Conservation (phyloP, 2,888 invertebrate species). For the Diarsia mendica region DNA sequence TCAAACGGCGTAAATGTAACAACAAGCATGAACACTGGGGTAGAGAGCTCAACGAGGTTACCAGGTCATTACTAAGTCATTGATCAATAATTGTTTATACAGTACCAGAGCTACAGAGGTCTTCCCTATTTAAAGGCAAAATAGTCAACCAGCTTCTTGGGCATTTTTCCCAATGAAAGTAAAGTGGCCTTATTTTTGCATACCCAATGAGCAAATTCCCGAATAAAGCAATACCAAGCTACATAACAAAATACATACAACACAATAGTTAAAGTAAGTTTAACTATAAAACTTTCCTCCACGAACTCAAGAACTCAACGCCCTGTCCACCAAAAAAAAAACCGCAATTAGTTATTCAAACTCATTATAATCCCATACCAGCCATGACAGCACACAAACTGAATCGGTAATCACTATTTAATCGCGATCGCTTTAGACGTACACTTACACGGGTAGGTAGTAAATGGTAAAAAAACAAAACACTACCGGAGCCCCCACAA, state of each 20-base stretch:
- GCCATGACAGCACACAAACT: constrained; percentile 58
- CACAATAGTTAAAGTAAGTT: neutral
- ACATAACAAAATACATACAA: neutral
- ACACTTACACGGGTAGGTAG: constrained; percentile 46
- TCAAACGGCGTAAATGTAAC: neutral
- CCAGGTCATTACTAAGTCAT: neutral
- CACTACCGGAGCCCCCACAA: constrained; percentile 64
- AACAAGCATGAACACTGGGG: neutral
- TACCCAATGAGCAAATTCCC: neutral
- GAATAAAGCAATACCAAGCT: neutral
- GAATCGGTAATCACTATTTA: constrained; percentile 67
- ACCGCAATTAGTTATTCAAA: constrained; percentile 28
- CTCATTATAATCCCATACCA: constrained; percentile 50
- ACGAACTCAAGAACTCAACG: neutral
- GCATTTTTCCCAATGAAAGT: neutral
- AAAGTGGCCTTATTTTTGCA: no score
- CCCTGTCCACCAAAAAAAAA: constrained; percentile 16
- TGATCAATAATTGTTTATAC: neutral
- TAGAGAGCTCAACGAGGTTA: neutral
- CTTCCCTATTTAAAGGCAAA: neutral
- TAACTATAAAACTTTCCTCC: neutral
- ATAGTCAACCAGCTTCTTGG: neutral
- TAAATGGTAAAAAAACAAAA: constrained; percentile 62
- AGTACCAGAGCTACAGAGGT: no score
- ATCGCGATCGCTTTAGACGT: constrained; percentile 54